These are phyloP conservation scores for Seriola quinqueradiata DNA, from an alignment of 2,113 vertebrate genomes.

Conservation along the genomic window DNA sequence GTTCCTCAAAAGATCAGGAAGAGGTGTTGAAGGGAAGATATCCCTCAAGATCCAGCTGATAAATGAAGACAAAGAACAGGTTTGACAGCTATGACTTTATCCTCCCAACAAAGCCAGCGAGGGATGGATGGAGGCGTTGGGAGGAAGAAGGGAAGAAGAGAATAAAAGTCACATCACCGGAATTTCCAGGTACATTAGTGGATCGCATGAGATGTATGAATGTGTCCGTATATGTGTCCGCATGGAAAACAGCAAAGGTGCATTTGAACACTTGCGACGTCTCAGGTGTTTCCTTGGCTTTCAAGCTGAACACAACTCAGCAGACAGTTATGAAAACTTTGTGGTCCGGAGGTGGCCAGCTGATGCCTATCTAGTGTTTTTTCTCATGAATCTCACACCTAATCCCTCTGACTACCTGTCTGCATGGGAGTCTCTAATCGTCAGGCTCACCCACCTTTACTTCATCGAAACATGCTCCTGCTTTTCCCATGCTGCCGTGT, in stretches of 20 bases:
- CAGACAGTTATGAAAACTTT: conserved; percentile 27
- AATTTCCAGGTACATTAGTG: conserved; percentile 39
- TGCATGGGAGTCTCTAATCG: neutral
- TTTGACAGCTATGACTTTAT: conserved; percentile 62
- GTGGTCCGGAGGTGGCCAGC: conserved; percentile 39
- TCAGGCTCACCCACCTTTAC: neutral
- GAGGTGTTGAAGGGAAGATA: conserved; percentile 44
- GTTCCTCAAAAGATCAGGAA: conserved; percentile 54
- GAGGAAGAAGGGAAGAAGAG: conserved; percentile 25
- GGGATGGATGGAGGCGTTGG: conserved; percentile 41
- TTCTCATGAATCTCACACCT: conserved; percentile 60
- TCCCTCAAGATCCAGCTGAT: conserved; percentile 56
- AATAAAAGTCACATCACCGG: conserved; percentile 26
- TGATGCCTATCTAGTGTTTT: conserved; percentile 57
- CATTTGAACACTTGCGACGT: neutral
- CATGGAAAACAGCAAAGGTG: neutral
- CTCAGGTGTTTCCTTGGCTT: neutral
- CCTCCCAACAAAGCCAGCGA: conserved; percentile 24
- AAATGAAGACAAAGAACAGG: conserved; percentile 65
- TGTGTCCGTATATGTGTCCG: neutral
- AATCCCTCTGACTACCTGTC: conserved; percentile 39
- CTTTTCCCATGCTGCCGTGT: conserved; percentile 5
- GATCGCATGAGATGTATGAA: conserved; percentile 18
- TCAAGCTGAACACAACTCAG: conserved; percentile 5
- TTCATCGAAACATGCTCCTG: neutral